A percentile compares a stretch with the other conserved stretches of the same genome.
Conservation (phyloP, 2,113 vertebrate genomes). For the Alosa alosa region DNA sequence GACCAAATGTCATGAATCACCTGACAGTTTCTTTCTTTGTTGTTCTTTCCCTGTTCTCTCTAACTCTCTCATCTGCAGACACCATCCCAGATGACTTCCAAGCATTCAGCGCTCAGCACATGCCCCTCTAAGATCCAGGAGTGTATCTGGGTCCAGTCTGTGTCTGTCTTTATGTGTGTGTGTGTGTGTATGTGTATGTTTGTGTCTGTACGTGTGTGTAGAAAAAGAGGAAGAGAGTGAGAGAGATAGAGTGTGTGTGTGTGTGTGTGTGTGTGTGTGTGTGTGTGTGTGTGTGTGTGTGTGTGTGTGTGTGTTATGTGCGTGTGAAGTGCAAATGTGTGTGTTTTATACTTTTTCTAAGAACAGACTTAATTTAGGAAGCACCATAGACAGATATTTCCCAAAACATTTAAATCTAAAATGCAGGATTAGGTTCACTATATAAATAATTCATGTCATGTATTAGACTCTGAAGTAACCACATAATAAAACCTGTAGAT, state of each 20-base stretch:
- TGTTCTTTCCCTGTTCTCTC: not conserved
- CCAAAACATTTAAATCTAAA: not conserved
- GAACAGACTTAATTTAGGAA: not conserved
- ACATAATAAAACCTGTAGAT: slow-evolving; percentile 6
- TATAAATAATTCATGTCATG: not conserved
- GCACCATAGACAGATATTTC: not conserved
- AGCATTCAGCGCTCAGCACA: slow-evolving; percentile 71
- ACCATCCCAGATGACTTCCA: slow-evolving; percentile 77
- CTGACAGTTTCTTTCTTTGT: not conserved
- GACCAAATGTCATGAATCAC: not conserved
- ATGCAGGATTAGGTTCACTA: not conserved
- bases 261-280: too few relatives aligned
- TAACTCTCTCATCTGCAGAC: slow-evolving; percentile 56
- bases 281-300: not conserved
- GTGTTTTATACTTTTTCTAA: not conserved
- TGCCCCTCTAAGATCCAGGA: slow-evolving; percentile 58
- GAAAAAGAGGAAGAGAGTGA: too few relatives aligned
- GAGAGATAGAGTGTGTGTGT: not conserved
- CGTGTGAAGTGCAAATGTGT: not conserved
- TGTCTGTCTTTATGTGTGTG: not conserved
- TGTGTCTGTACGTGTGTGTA: not conserved
- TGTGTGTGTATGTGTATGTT: not conserved
- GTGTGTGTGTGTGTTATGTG: not conserved
- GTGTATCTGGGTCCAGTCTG: slow-evolving; percentile 5
- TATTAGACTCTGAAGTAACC: not conserved